Evolutionary conservation across 2,113 vertebrate genomes (phyloP).

Genomic region (Chaetops frenatus): DNA sequence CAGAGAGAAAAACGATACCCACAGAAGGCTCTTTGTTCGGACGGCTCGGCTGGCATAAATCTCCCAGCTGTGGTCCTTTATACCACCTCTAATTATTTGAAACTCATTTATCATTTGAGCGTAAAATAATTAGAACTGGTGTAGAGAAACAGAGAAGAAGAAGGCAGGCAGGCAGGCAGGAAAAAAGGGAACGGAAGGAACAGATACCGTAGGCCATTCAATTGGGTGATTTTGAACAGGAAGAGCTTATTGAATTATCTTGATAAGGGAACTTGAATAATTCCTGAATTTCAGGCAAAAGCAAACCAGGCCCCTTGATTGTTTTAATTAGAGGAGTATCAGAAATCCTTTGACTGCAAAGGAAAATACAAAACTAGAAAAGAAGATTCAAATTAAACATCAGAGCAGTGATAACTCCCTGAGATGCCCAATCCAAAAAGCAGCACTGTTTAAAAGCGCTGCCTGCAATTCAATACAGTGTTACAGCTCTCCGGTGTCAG

Average conservation of each 20-base stretch:
- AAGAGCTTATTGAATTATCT: slow-evolving; percentile 37
- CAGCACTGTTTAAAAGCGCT: neutral
- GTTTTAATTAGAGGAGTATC: neutral
- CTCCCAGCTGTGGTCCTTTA: slow-evolving; percentile 3
- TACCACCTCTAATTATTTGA: slow-evolving; percentile 55
- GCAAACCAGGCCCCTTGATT: neutral
- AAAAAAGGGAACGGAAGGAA: slow-evolving; percentile 13
- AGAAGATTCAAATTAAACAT: neutral
- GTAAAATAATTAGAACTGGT: slow-evolving; percentile 3
- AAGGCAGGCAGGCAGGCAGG: neutral
- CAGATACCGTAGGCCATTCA: neutral
- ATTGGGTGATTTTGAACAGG: slow-evolving; percentile 23
- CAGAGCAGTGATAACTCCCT: neutral
- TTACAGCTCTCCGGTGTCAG: neutral
- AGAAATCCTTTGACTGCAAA: neutral
- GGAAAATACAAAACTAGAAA: neutral
- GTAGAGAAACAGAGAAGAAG: slow-evolving; percentile 5
- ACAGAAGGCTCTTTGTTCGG: slow-evolving; percentile 49
- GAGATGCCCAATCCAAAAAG: neutral
- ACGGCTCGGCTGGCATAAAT: neutral
- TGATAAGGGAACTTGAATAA: neutral
- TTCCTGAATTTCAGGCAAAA: slow-evolving; percentile 11
- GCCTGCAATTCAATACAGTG: neutral
- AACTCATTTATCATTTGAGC: slow-evolving; percentile 44
- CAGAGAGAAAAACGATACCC: slow-evolving; percentile 32